Base-by-base conservation (phyloP, 2,797 vertebrate species). In the Xenentodon cancila region DNA sequence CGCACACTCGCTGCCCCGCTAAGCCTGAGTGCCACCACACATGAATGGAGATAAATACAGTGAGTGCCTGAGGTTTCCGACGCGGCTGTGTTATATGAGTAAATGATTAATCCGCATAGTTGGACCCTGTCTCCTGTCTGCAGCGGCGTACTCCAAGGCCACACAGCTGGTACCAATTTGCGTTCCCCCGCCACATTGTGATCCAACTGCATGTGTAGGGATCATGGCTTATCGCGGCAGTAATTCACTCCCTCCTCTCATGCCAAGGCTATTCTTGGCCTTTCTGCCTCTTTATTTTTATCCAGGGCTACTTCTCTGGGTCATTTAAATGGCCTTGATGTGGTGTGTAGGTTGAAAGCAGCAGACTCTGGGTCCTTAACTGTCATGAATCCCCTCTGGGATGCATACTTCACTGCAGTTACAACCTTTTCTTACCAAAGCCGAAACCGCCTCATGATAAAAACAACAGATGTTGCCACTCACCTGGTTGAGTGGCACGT, bases 131-230 rank as follows among this genome's bases (percentile, higher is more conserved):
- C 81, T 85, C 79, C 79, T 87, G 88, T 89, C 89, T 85, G 51
- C 90, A 91, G 89, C 84, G 67, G 84, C 86, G 79, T 85, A 90
- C 91, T 92, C 88, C 85, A 90, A 86, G 85, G 83, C 88, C 88
- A 88, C 81, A 88, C 93, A 94, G 91, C 92, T 94, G 92, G 89
- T 92, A 93, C 85, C 91, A 91, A 92, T 94, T 93, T 93, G 77
- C 84, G 77, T 89, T 87, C 88, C 88, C 85, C 81, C 68, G 73
- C 90, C 81, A 60, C 81, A 83, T 90, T 50, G 58, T 62, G 81
- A 90, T 91, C 90, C 86, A 87, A 89, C 81, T 85, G 83, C 90
- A 90, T 92, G 89, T 91, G 90, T 89, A 86, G 87, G 86, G 90
- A 90, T 90, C 81, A 76, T 84, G 87, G 89, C 90, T 92, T 92